Evolutionary conservation across 53 echinoderm and acorn worm species (phyloP).

Genomic region (Luidia sarsii): DNA sequence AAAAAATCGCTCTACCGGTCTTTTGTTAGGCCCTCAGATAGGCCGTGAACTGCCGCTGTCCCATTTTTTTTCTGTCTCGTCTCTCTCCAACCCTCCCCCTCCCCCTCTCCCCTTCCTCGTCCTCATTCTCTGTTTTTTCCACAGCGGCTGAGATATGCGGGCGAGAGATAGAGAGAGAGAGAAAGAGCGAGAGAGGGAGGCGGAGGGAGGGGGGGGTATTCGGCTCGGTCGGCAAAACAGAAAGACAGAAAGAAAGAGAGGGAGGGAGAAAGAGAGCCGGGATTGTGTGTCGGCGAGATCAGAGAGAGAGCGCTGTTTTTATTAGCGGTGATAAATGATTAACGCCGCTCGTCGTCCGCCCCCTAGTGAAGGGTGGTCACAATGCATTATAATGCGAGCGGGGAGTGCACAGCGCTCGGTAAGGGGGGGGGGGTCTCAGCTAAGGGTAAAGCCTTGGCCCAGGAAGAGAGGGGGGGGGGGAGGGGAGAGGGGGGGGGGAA

Average conservation of each 20-base stretch:
- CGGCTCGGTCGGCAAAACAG: too few species aligned
- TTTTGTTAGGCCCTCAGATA: slow-evolving; percentile 39
- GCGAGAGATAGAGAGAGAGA: slow-evolving; percentile 38
- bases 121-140: too few species aligned
- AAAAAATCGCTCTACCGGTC: slow-evolving; percentile 22
- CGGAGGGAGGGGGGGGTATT: too few species aligned
- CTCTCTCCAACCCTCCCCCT: too few species aligned
- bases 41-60: slow-evolving; percentile 44
- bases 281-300: slow-evolving; percentile 61
- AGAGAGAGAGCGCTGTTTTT: slow-evolving; percentile 72
- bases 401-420: too few species aligned
- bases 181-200: too few species aligned
- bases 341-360: slow-evolving; percentile 70
- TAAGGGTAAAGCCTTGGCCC: too few species aligned
- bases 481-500: too few species aligned
- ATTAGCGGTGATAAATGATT: slow-evolving; percentile 97
- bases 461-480: too few species aligned
- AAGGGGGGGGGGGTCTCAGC: too few species aligned
- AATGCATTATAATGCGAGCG: slow-evolving; percentile 24
- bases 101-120: too few species aligned
- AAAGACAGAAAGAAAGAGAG: slow-evolving; percentile 48
- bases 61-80: slow-evolving; percentile 27
- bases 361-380: slow-evolving; percentile 50
- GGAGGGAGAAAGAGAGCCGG: slow-evolving; percentile 23
- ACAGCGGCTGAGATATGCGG: slow-evolving; percentile 39